phyloP scores from a whole-genome alignment of 1,140 invertebrate species.

The Ostrea denselamellosa region DNA sequence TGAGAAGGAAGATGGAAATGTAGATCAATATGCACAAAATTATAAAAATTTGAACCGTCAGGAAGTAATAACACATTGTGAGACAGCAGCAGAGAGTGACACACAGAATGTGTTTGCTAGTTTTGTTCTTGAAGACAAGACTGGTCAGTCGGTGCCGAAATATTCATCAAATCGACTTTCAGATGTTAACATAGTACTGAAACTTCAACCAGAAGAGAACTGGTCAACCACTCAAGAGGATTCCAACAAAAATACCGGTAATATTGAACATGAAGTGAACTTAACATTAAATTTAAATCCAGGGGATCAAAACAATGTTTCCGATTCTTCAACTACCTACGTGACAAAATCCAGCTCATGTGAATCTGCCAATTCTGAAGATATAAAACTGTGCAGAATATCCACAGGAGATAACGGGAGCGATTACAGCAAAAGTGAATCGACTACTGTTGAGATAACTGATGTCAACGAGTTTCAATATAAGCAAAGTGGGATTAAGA shows the following conservation, averaged over 20 bases:
- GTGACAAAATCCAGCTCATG: constrained; percentile 33
- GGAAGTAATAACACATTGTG: constrained; percentile 13
- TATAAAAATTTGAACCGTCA: neutral
- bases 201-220: constrained; percentile 3
- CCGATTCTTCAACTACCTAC: constrained; percentile 11
- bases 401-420: constrained; percentile 21
- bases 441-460: constrained; percentile 6
- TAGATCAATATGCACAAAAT: neutral
- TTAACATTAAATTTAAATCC: neutral
- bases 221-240: neutral
- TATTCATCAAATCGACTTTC: constrained; percentile 19
- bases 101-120: constrained; percentile 18
- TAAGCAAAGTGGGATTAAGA: constrained; percentile 26
- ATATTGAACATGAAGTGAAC: constrained; percentile 20
- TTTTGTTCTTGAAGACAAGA: constrained; percentile 21
- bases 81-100: neutral
- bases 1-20: constrained; percentile 17
- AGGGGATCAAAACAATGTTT: constrained; percentile 23
- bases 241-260: neutral
- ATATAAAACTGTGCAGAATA: constrained; percentile 37
- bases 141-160: neutral
- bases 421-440: constrained; percentile 39
- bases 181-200: constrained; percentile 25
- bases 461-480: constrained; percentile 19
- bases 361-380: constrained; percentile 30